Conservation (phyloP, 2,888 invertebrate genomes). For the Tigriopus californicus region DNA sequence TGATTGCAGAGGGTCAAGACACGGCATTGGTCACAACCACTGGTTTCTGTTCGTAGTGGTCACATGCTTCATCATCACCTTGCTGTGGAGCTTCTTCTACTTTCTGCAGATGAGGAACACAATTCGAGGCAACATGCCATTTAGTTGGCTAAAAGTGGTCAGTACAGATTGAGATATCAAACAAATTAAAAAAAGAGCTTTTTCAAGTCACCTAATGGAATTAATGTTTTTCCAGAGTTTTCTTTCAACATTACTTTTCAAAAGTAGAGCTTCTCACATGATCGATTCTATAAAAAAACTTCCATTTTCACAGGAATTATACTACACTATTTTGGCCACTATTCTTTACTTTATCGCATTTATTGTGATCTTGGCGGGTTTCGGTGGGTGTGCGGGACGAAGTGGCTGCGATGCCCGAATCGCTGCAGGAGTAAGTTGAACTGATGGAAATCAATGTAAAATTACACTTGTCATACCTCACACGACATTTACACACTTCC, state of each 20-base stretch:
- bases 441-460: background rate
- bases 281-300: background rate
- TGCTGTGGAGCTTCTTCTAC: slow-evolving; percentile 61
- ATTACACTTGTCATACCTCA: background rate
- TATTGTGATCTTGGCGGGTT: slow-evolving; percentile 52
- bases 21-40: slow-evolving; percentile 37
- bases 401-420: slow-evolving; percentile 39
- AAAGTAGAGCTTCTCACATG: no score
- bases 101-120: slow-evolving; percentile 58
- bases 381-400: slow-evolving; percentile 26
- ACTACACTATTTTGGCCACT: slow-evolving; percentile 49
- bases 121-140: slow-evolving; percentile 31
- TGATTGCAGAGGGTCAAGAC: background rate
- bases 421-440: slow-evolving; percentile 50
- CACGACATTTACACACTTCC: slow-evolving; percentile 24
- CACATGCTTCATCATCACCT: slow-evolving; percentile 57
- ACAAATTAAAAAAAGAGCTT: background rate
- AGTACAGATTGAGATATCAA: background rate
- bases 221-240: no score
- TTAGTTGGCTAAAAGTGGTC: slow-evolving; percentile 12
- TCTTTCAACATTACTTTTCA: no score
- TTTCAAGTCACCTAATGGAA: no score
- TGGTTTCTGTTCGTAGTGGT: slow-evolving; percentile 73
- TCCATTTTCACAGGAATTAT: slow-evolving; percentile 45
- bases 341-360: slow-evolving; percentile 57